Base-by-base conservation (phyloP, 2,113 vertebrate genomes). In the Gavialis gangeticus region DNA sequence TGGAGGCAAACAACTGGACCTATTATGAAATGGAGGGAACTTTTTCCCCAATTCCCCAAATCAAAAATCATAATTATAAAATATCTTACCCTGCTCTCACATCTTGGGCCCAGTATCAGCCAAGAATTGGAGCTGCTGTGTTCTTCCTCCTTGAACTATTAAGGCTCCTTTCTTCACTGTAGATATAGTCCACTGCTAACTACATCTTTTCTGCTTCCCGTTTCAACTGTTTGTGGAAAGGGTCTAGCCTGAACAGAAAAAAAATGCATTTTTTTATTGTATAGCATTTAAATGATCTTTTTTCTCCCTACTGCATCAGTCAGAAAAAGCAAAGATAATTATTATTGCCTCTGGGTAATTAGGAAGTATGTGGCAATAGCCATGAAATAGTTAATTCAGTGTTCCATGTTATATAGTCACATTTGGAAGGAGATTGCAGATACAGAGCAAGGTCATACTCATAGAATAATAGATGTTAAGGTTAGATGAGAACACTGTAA, bases 1-100 rank as follows among this genome's bases (percentile, higher is more conserved):
- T 19, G 19, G 54, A 71, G 6, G 13, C 1, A 81, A 79, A 4
- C 34, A 34, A 2, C 30, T 17, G 0, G 0, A 6, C 2, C 2
- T 1, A 2, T 21, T 8, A 30, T 34, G 66, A 8, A 69, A 21
- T 67, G 28, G 66, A 46, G 46, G 46, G 16, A 69, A 17, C n/a
- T 19, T 71, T 71, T 71, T 71, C 30, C 37, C 11, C n/a, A 71
- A 71, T n/a, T 34, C 30, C 46, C 19, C 19, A 73, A 73, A 37
- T 73, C 30, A 73, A 73, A 24, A 73, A 73, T 24, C 34, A 73
- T 37, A 73, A 24, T 18, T 21, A 46, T 12, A 46, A 37, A 12
- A 30, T 19, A 71, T 24, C 34, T 37, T 37, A 71, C 67, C 37
- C 67, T 9, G 12, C 30, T 34, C 67, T 46, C 34, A 46, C 13